These are phyloP conservation scores for Leucoraja ocellata DNA, from an alignment of 2,797 vertebrate genomes.

Conservation along the genomic window DNA sequence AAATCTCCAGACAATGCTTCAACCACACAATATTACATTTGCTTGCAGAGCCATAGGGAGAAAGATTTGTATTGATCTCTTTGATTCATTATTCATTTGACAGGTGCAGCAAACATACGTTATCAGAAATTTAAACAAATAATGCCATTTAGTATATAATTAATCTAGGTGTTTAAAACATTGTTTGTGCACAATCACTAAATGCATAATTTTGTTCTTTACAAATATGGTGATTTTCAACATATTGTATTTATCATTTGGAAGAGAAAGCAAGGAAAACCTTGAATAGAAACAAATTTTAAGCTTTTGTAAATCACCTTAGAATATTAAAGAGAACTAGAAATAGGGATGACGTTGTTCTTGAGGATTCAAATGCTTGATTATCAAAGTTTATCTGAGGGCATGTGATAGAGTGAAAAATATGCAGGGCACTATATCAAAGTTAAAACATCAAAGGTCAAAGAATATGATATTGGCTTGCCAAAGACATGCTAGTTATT, in stretches of 20 bases:
- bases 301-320: not conserved
- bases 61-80: not conserved
- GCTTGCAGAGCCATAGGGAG: not conserved
- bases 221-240: not conserved
- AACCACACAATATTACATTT: not conserved
- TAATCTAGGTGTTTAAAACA: not conserved
- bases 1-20: not conserved
- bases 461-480: conserved; percentile 20
- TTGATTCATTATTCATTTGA: not conserved
- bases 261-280: not conserved
- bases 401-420: not conserved
- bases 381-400: not conserved
- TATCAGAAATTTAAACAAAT: not conserved
- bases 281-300: not conserved
- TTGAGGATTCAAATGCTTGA: not conserved
- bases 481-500: not conserved
- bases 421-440: not conserved
- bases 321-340: not conserved
- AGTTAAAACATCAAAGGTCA: conserved; percentile 14
- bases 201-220: not conserved
- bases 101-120: too few relatives aligned
- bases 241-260: not conserved
- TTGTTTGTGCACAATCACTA: not conserved
- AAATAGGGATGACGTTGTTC: not conserved
- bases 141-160: not conserved